These are phyloP conservation scores for Eumeta japonica DNA, from an alignment of 1,140 invertebrate species.

Conservation along the genomic window DNA sequence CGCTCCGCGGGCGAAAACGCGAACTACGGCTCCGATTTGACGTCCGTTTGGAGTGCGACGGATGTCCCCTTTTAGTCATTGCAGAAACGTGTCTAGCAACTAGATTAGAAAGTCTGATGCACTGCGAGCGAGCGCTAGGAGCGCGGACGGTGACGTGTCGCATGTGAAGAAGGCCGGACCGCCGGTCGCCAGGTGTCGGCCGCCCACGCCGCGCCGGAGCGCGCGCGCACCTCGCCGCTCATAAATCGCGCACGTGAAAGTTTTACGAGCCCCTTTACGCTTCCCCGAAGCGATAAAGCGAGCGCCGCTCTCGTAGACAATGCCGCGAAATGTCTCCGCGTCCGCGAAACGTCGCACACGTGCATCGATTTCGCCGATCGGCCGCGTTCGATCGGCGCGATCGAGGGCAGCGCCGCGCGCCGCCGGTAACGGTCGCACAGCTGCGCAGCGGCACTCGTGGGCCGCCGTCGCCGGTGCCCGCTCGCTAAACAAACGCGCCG, in stretches of 20 bases:
- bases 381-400: slow-evolving; percentile 43
- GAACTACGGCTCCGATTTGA: no score
- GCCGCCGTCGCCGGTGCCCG: slow-evolving; percentile 48
- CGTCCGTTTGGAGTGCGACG: no score
- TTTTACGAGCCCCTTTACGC: slow-evolving; percentile 50
- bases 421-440: slow-evolving; percentile 53
- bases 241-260: slow-evolving; percentile 52
- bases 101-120: no score
- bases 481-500: slow-evolving; percentile 54
- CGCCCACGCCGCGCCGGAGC: slow-evolving; percentile 34
- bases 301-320: slow-evolving; percentile 9
- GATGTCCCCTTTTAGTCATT: no score
- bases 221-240: slow-evolving; percentile 29
- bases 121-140: no score
- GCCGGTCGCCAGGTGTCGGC: slow-evolving; percentile 49
- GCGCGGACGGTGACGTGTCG: no score
- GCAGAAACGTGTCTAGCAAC: no score
- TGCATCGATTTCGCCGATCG: slow-evolving; percentile 52
- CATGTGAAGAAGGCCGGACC: no score
- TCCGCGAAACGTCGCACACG: slow-evolving; percentile 41
- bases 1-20: no score
- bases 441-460: slow-evolving; percentile 46
- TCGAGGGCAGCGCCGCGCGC: slow-evolving; percentile 54
- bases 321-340: slow-evolving; percentile 35
- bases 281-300: slow-evolving; percentile 45